phyloP scores from a whole-genome alignment of 1,140 invertebrate species.

The Melanaphis sacchari region DNA sequence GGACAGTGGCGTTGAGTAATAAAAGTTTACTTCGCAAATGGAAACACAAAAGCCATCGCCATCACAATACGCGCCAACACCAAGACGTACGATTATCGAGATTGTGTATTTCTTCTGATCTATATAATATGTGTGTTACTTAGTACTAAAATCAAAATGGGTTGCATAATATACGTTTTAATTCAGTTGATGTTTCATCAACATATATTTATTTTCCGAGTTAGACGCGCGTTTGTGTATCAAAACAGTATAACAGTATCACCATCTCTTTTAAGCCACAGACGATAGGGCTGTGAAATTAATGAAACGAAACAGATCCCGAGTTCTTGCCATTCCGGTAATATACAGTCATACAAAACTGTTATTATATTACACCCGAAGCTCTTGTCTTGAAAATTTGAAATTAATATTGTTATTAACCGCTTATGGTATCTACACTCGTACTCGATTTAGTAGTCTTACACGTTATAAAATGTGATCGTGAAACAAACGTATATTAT shows the following conservation, averaged over 20 bases:
- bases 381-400: not conserved
- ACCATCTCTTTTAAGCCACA: not conserved
- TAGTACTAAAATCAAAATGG: not conserved
- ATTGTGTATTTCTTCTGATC: not conserved
- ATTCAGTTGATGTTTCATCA: not conserved
- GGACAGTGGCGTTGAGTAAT: not conserved
- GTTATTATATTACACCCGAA: not conserved
- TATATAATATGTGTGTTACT: not conserved
- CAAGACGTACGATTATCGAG: not conserved
- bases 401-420: not conserved
- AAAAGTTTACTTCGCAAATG: slow-evolving; percentile 3
- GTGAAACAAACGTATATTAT: too few relatives aligned
- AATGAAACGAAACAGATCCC: not conserved
- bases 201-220: not conserved
- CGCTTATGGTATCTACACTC: not conserved
- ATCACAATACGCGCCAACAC: not conserved
- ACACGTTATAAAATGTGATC: too few relatives aligned
- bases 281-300: not conserved
- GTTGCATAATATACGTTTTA: not conserved
- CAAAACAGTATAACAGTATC: not conserved
- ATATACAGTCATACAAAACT: not conserved
- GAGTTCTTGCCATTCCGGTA: not conserved
- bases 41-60: not conserved
- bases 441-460: not conserved
- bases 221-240: too few relatives aligned